Evolutionary conservation across 2,797 vertebrate genomes (phyloP).

Genomic region (Onychomys torridus): DNA sequence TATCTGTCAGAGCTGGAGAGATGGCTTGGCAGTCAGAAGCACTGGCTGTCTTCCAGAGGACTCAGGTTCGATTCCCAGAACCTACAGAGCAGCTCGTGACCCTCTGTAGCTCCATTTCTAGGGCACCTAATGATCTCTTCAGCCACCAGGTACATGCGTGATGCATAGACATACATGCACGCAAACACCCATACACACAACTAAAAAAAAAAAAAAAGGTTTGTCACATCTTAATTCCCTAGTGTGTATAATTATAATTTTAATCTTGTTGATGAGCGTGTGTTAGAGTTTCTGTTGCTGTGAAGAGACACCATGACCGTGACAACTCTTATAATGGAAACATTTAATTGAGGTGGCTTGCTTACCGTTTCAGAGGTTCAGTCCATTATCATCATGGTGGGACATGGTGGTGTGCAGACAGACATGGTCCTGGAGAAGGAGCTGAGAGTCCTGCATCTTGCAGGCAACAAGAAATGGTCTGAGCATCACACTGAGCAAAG

Average conservation of each 20-base stretch:
- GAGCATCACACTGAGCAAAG: not conserved
- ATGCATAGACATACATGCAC: not conserved
- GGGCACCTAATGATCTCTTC: not conserved
- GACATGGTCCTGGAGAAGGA: not conserved
- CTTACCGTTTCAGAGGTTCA: not conserved
- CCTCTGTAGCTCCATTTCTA: not conserved
- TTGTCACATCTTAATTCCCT: not conserved
- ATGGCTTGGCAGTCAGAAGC: not conserved
- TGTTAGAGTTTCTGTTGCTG: not conserved
- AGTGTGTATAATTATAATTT: not conserved
- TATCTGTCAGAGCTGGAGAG: not conserved
- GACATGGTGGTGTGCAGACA: rapidly evolving
- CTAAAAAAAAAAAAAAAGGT: not conserved
- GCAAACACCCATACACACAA: not conserved
- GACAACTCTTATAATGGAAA: not conserved
- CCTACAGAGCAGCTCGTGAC: not conserved
- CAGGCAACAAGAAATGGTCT: not conserved
- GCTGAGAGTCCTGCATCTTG: not conserved
- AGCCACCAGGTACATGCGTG: not conserved
- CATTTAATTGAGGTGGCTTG: not conserved
- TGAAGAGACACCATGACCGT: not conserved
- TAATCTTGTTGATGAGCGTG: not conserved
- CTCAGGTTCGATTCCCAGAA: not conserved
- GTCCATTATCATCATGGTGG: not conserved
- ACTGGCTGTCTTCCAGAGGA: not conserved